Base-by-base conservation (phyloP, 2,113 vertebrate genomes). In the Myrmecophaga tridactyla region DNA sequence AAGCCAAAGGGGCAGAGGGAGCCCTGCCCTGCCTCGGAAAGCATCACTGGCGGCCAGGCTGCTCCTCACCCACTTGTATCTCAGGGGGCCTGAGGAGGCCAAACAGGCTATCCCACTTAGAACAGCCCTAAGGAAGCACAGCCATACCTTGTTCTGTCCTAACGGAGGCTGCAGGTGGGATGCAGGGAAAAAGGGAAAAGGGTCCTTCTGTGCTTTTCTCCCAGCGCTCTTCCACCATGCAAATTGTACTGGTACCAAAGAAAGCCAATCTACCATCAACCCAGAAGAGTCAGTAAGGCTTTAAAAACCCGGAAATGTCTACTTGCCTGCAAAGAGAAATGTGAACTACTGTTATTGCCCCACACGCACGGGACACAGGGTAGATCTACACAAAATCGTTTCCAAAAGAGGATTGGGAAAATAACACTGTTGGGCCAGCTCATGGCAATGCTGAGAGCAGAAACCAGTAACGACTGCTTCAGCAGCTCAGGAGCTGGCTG, bases 401-500 rank as follows among this genome's bases (percentile, higher is more conserved):
- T 34, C 20, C 7, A 15, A 67, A 62, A 36, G 25, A 80, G 7
- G 41, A 34, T 1, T 34, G 34, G 73, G 41, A 20, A 87, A 65
- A 39, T 13, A 86, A 62, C 67, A 8, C 9, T 34, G 25, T 20
- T 8, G 36, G 67, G 46, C 43, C 0, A 0, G n/a, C 84, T 51
- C 43, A 41, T 1, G 29, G 25, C 3, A 3, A 41, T 51, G 51
- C 25, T 65, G 6, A 94, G 69, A 29, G 34, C 73, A 96, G 77
- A 96, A 91, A 75, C 10, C 87, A 53, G 77, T 48, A 70, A 75
- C n/a, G 85, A 62, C 48, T 77, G 48, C 63, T 96, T 96, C 23
- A 56, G 85, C 41, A 97, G 85, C 96, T 90, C 92, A 51, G 48
- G n/a, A n/a, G n/a, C n/a, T n/a, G n/a, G n/a, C n/a, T n/a, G n/a